Conservation (phyloP, 2,888 invertebrate species). For the Belgica antarctica region DNA sequence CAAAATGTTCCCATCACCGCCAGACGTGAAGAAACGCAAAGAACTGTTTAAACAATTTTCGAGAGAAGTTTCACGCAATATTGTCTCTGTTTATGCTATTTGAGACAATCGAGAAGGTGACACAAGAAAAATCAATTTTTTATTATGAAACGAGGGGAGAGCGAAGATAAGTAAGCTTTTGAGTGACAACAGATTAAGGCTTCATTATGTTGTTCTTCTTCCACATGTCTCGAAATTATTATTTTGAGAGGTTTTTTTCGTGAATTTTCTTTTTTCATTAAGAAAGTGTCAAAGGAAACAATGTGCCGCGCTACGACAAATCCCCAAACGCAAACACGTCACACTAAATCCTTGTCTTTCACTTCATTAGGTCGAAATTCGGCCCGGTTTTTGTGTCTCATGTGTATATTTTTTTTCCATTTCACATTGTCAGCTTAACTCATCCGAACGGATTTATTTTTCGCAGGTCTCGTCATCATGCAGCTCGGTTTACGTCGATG, state of each 20-base stretch:
- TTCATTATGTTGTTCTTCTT: not conserved
- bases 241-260: no score
- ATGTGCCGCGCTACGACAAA: no score
- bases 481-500: conserved; percentile 94
- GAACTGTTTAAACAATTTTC: not conserved
- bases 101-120: not conserved
- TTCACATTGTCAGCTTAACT: no score
- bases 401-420: not conserved
- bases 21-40: not conserved
- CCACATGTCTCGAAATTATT: no score
- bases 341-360: no score
- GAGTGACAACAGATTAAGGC: not conserved
- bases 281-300: no score
- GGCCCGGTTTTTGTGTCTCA: not conserved
- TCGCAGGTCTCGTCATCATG: conserved; percentile 89
- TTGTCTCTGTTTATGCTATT: not conserved
- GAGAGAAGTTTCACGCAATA: conserved; percentile 1
- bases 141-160: not conserved
- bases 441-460: not conserved
- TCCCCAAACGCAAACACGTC: no score
- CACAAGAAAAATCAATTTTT: not conserved
- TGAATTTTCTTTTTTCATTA: no score
- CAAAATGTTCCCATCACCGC: not conserved
- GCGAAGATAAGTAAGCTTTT: no score
- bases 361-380: not conserved